Evolutionary conservation across 2,888 invertebrate species (phyloP).

Genomic region (Drosophila gaucha): DNA sequence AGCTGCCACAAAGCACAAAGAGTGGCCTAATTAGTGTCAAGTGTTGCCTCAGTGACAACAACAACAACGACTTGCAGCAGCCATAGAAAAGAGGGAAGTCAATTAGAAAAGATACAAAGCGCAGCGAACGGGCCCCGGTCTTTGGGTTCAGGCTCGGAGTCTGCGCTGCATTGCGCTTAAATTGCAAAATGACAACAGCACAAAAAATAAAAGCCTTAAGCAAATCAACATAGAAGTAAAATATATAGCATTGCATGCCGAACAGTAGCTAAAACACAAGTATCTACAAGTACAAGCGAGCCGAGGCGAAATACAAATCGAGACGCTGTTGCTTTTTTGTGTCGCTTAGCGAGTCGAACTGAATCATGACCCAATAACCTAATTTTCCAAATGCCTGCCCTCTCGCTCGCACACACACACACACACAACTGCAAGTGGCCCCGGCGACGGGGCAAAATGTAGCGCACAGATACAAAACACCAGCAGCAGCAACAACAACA

Average conservation of each 20-base stretch:
- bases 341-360: conserved; percentile 76
- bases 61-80: conserved; percentile 45
- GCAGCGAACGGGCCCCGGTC: conserved; percentile 19
- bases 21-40: conserved; percentile 81
- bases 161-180: conserved; percentile 41
- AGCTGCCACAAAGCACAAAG: conserved; percentile 67
- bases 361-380: conserved; percentile 83
- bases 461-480: conserved; percentile 58
- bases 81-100: conserved; percentile 79
- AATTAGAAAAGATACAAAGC: conserved; percentile 78
- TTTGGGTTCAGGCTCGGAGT: conserved; percentile 30
- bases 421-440: conserved; percentile 68
- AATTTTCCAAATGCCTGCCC: conserved; percentile 66
- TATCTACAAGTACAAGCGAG: conserved; percentile 55
- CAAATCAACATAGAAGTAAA: conserved; percentile 17
- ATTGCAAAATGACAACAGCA: conserved; percentile 56
- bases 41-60: conserved; percentile 73
- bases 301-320: conserved; percentile 72
- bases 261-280: conserved; percentile 75
- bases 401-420: conserved; percentile 61
- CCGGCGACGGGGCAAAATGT: conserved; percentile 57
- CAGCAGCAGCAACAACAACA: conserved; percentile 34
- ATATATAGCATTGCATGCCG: conserved; percentile 44
- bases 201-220: conserved; percentile 1
- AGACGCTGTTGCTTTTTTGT: conserved; percentile 66